Evolutionary conservation across 2,888 invertebrate species (phyloP).

Genomic region (Ethmia dodecea): DNA sequence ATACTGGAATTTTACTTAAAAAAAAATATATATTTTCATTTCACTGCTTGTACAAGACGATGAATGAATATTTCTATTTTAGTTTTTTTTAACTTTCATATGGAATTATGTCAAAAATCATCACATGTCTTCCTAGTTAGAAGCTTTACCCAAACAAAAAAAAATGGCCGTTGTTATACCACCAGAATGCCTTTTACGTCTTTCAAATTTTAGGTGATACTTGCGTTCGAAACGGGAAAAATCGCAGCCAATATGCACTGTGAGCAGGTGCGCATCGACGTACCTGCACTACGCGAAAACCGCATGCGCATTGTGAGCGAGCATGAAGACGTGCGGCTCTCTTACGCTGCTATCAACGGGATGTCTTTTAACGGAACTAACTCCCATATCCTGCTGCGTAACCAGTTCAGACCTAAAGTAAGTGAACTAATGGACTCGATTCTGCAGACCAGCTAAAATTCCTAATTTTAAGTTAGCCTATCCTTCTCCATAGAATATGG

Average conservation of each 20-base stretch:
- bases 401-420: conserved; percentile 45
- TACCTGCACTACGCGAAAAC: conserved; percentile 28
- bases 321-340: conserved; percentile 28
- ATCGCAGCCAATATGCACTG: conserved; percentile 42
- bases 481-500: neutral
- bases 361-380: conserved; percentile 41
- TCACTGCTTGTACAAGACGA: too few species aligned
- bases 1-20: too few species aligned
- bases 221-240: conserved; percentile 37
- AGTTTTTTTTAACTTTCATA: too few species aligned
- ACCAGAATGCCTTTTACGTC: neutral
- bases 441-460: neutral
- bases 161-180: too few species aligned
- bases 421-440: neutral
- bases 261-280: conserved; percentile 26
- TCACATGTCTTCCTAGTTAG: too few species aligned
- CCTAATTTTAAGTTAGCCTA: neutral
- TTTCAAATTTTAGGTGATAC: conserved; percentile 28
- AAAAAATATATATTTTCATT: too few species aligned
- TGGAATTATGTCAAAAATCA: too few species aligned
- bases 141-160: too few species aligned
- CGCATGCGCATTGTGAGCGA: conserved; percentile 33
- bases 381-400: conserved; percentile 43
- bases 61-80: too few species aligned
- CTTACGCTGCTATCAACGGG: conserved; percentile 35